Evolutionary conservation across 1,140 invertebrate species (phyloP), one percentile per base, ranked within the genome.

Genomic region (Sitobion miscanthi): DNA sequence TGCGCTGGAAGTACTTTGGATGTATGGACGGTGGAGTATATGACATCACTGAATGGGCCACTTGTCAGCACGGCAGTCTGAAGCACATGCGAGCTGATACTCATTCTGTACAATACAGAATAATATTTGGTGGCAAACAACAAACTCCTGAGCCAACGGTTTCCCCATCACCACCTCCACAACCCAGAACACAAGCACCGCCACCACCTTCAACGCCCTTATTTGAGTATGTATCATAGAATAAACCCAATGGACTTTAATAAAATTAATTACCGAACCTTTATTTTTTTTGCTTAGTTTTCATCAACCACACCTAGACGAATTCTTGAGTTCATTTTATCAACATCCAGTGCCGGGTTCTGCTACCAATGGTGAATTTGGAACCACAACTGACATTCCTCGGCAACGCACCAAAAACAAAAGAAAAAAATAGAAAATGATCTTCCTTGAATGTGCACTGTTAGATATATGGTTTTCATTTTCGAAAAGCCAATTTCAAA

Each of bases 11-110:
- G 95, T 99, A 99, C 96, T 98, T 98, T 95, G 98, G 98, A n/a
- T 98, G 98, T 94, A 99, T 99, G 98, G 98, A 99, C 95, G 97
- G 98, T 86, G 97, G 97, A 94, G 97, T 99, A 25, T 99, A 98
- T 95, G 98, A 99, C 95, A 98, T 99, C 93, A 99, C 98, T 52
- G 98, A 99, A 95, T 99, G 98, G 98, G 98, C 98, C 69, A 97
- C 97, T 94, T 99, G 98, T 95, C 98, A 99, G 96, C 98, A 97
- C 94, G 96, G 97, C 94, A 98, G 97, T 94, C 95, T 98, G 93
- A 97, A 97, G 94, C 97, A 98, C 95, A 95, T 98, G 93, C 96
- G 97, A 95, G 97, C 98, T 21, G 98, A 99, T 95, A 97, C 97
- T 93, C 98, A 99, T 96, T 97, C 97, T 95, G 98, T 99, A 91